phyloP scores from a whole-genome alignment of 2,113 vertebrate genomes.

The Mungos mungo region DNA sequence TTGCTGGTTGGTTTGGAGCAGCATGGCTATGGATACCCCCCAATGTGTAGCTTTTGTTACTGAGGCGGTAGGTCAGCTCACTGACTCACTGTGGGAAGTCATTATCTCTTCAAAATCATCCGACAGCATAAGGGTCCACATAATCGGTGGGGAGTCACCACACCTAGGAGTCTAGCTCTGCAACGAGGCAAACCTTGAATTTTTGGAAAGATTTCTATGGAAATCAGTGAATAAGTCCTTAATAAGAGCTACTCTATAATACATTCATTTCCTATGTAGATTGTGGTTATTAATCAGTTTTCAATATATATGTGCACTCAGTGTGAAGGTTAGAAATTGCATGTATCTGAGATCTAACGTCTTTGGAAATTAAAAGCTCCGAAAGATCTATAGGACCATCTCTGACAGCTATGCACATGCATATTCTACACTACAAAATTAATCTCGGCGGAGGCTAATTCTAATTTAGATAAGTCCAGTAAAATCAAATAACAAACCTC shows the following conservation, averaged over 20 bases:
- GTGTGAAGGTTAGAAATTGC: background rate
- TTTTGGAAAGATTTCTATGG: background rate
- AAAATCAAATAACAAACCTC: slow-evolving; percentile 26
- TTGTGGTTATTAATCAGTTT: background rate
- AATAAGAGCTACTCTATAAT: background rate
- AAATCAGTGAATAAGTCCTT: background rate
- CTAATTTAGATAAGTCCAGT: background rate
- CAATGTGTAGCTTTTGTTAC: background rate
- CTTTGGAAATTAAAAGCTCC: background rate
- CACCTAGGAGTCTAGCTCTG: background rate
- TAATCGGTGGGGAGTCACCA: background rate
- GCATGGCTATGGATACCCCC: background rate
- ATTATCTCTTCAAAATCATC: background rate
- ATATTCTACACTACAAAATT: background rate
- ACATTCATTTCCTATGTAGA: background rate
- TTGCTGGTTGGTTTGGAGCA: background rate
- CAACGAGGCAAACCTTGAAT: background rate
- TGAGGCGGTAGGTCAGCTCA: background rate
- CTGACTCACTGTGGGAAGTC: background rate
- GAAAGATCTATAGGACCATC: background rate
- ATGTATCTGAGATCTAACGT: background rate
- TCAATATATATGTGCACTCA: background rate
- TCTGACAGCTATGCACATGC: background rate
- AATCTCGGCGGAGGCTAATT: background rate
- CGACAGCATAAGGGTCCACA: background rate